These are phyloP conservation scores for Patella vulgata DNA, from an alignment of 1,140 invertebrate genomes.

Conservation along the genomic window DNA sequence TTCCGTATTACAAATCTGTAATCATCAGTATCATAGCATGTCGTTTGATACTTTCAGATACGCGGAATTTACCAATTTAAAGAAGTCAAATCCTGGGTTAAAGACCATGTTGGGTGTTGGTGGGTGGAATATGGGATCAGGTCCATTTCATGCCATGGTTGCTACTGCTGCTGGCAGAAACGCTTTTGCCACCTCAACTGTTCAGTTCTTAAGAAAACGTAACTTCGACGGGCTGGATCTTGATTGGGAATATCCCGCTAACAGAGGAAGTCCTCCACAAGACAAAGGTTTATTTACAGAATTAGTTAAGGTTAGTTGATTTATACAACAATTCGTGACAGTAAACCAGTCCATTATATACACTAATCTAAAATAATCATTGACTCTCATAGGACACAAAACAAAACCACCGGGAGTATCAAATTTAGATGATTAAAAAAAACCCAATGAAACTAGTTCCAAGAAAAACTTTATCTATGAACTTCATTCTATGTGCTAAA, in stretches of 20 bases:
- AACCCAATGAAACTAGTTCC: too few relatives aligned
- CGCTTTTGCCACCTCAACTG: constrained; percentile 65
- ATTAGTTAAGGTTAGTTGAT: constrained; percentile 77
- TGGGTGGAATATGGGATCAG: constrained; percentile 95
- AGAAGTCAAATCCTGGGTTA: constrained; percentile 92
- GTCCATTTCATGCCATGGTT: constrained; percentile 69
- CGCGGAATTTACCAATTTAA: constrained; percentile 71
- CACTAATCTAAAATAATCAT: too few relatives aligned
- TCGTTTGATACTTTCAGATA: too few relatives aligned
- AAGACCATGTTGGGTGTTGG: constrained; percentile 94
- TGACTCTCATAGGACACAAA: too few relatives aligned
- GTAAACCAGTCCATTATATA: too few relatives aligned
- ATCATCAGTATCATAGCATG: too few relatives aligned
- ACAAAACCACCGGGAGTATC: too few relatives aligned
- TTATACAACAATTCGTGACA: background rate
- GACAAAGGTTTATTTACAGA: constrained; percentile 91
- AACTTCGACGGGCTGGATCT: constrained; percentile 96
- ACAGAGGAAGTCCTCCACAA: constrained; percentile 88
- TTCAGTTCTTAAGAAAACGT: constrained; percentile 89
- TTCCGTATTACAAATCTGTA: too few relatives aligned
- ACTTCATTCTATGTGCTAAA: too few relatives aligned
- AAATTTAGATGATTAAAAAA: too few relatives aligned
- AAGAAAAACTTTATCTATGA: too few relatives aligned
- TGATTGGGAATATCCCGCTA: constrained; percentile 96
- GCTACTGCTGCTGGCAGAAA: constrained; percentile 32